Percentiles rank a stretch among this genome's conserved stretches.
phyloP scores from a whole-genome alignment of 2,888 invertebrate genomes.

The Cyaniris semiargus region DNA sequence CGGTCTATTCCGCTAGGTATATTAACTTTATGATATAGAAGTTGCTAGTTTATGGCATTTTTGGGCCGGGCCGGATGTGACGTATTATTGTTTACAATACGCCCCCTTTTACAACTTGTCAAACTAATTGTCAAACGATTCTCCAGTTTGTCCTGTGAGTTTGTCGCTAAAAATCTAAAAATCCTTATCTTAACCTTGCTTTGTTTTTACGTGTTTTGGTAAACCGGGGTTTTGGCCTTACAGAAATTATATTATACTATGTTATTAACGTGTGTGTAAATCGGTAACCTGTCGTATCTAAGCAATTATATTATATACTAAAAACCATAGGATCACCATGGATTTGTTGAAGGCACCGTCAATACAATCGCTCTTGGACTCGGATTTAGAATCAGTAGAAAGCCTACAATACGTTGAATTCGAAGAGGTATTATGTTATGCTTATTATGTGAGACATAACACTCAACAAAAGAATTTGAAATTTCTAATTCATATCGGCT shows the following conservation, averaged over 20 bases:
- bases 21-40: too few relatives aligned
- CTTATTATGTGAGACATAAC: neutral
- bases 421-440: constrained; percentile 78
- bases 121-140: too few relatives aligned
- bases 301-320: neutral
- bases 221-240: neutral
- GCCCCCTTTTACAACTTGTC: too few relatives aligned
- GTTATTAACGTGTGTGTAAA: neutral
- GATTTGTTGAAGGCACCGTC: constrained; percentile 73
- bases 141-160: too few relatives aligned
- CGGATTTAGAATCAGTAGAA: constrained; percentile 84
- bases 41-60: too few relatives aligned
- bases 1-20: too few relatives aligned
- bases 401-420: constrained; percentile 85
- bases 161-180: too few relatives aligned
- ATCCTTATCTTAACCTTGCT: neutral
- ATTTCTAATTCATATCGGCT: neutral
- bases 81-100: too few relatives aligned
- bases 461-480: neutral
- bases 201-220: neutral
- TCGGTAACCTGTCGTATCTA: neutral
- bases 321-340: constrained; percentile 47
- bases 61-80: too few relatives aligned
- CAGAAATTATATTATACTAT: neutral
- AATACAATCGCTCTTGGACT: constrained; percentile 81